phyloP scores from a whole-genome alignment of 2,113 vertebrate genomes.

The Dascyllus trimaculatus region DNA sequence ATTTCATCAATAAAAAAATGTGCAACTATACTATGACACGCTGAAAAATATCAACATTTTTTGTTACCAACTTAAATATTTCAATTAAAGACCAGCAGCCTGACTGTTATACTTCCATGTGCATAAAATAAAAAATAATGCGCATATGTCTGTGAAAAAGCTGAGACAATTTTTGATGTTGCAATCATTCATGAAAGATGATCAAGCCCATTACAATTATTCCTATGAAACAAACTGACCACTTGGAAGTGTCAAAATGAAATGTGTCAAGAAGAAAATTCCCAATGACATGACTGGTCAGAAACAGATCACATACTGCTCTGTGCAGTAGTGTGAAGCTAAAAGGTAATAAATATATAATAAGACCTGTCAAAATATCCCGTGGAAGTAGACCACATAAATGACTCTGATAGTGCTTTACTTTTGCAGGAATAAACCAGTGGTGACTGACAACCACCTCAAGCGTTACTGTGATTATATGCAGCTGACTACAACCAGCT shows the following conservation, averaged over 20 bases:
- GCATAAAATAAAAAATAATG: too few species aligned
- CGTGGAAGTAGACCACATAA: constrained; percentile 6
- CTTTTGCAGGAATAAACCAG: not conserved
- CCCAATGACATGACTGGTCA: not conserved
- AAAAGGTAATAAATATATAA: constrained; percentile 9
- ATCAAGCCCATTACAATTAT: not conserved
- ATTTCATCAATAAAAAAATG: not conserved
- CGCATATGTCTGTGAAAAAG: not conserved
- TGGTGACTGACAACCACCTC: not conserved
- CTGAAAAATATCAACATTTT: not conserved
- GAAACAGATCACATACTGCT: not conserved
- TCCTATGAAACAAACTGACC: constrained; percentile 6
- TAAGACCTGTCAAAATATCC: not conserved
- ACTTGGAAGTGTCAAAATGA: not conserved
- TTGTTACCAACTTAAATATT: not conserved
- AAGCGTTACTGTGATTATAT: constrained; percentile 2
- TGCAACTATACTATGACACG: not conserved
- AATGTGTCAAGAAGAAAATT: not conserved
- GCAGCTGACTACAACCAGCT: constrained; percentile 19
- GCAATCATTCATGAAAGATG: not conserved
- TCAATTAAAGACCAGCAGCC: not conserved
- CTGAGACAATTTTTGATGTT: not conserved
- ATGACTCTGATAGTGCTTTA: constrained; percentile 32
- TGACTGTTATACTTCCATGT: not conserved
- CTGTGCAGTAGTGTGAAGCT: not conserved